phyloP scores from a whole-genome alignment of 2,888 invertebrate genomes.

The Patella caerulea region DNA sequence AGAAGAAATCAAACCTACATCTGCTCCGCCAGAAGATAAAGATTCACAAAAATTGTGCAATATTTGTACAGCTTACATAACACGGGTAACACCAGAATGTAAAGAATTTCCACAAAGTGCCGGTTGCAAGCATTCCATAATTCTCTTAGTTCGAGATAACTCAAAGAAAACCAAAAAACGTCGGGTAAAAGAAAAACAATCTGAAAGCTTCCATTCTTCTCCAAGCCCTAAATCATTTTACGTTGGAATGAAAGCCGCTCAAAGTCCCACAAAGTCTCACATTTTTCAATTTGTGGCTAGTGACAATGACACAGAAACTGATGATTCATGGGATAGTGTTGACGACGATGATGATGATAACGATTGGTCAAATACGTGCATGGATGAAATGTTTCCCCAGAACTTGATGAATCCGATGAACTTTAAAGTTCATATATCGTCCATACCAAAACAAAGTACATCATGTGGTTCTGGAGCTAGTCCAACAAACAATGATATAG shows the following conservation, averaged over 20 bases:
- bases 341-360: slow-evolving; percentile 30
- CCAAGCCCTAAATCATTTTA: slow-evolving; percentile 40
- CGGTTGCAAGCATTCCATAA: slow-evolving; percentile 1
- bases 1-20: too few species aligned
- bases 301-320: slow-evolving; percentile 36
- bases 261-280: slow-evolving; percentile 3
- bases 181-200: not conserved
- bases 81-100: not conserved
- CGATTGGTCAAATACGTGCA: not conserved
- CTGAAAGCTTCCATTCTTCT: slow-evolving; percentile 16
- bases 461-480: not conserved
- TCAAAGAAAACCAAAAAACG: slow-evolving; percentile 4
- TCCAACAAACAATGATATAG: slow-evolving; percentile 24
- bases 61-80: not conserved
- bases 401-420: slow-evolving; percentile 8
- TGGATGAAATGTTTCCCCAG: slow-evolving; percentile 16
- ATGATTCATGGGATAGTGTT: slow-evolving; percentile 38
- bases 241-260: slow-evolving; percentile 36
- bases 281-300: slow-evolving; percentile 29
- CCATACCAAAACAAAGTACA: not conserved
- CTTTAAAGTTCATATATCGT: slow-evolving; percentile 11
- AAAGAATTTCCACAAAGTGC: not conserved
- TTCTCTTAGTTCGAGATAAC: slow-evolving; percentile 8
- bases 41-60: too few species aligned
- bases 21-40: too few species aligned